Evolutionary conservation across 2,113 vertebrate genomes (phyloP).

Genomic region (Sceloporus undulatus): DNA sequence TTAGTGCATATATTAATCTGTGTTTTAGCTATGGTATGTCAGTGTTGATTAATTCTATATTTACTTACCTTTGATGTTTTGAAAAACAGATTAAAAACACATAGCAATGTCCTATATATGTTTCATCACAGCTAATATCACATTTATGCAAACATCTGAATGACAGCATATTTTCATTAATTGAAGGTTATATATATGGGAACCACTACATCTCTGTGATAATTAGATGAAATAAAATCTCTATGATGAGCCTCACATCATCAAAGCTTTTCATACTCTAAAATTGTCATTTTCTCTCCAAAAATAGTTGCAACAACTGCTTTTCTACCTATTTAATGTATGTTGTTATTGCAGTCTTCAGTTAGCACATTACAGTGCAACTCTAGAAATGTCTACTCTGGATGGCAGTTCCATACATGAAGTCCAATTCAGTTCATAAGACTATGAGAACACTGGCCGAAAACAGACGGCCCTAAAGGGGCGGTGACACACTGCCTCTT

Average conservation of each 20-base stretch:
- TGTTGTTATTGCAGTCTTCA: neutral
- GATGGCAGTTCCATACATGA: neutral
- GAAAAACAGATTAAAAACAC: neutral
- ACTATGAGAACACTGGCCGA: neutral
- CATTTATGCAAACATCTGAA: conserved; percentile 5
- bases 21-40: fast-evolving
- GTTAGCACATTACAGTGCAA: neutral
- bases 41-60: neutral
- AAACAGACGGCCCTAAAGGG: too few relatives aligned
- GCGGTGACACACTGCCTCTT: too few relatives aligned
- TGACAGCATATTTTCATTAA: neutral
- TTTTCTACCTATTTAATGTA: neutral
- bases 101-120: conserved; percentile 5
- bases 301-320: neutral
- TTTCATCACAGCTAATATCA: neutral
- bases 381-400: neutral
- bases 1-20: neutral
- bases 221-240: conserved; percentile 26
- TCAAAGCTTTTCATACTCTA: conserved; percentile 24
- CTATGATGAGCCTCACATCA: neutral
- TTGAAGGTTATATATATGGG: neutral
- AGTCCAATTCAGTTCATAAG: neutral
- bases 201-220: conserved; percentile 6
- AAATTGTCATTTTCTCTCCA: conserved; percentile 13
- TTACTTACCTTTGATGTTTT: neutral